Percentiles rank a stretch among this genome's conserved stretches.
Evolutionary conservation across 2,113 vertebrate species (phyloP).

Genomic region (Loxodonta africana): DNA sequence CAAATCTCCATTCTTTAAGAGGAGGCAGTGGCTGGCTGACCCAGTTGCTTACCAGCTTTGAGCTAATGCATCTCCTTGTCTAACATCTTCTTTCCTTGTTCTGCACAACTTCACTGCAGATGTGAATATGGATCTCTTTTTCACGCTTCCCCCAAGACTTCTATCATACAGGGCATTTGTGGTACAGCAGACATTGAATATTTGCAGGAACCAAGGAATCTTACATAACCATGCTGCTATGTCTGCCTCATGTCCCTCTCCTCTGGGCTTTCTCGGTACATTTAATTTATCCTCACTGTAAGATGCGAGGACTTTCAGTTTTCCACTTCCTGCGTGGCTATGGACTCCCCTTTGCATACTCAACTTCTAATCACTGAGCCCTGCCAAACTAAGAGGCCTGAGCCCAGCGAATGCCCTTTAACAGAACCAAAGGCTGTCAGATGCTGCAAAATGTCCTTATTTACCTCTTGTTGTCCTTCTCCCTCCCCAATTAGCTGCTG

Average conservation of each 20-base stretch:
- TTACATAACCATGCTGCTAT: too few species aligned
- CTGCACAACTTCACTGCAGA: too few species aligned
- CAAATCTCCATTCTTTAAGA: background rate
- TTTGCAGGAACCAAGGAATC: background rate
- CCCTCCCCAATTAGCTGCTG: fast-evolving
- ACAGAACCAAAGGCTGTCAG: background rate
- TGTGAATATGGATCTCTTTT: background rate
- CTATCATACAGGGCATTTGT: background rate
- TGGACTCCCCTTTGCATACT: too few species aligned
- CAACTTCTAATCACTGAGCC: background rate
- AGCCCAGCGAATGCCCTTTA: background rate
- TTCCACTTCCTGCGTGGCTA: background rate
- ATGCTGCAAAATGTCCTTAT: background rate
- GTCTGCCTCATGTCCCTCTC: too few species aligned
- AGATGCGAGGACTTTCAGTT: too few species aligned
- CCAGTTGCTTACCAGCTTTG: fast-evolving
- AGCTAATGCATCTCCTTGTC: background rate
- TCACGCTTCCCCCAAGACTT: background rate
- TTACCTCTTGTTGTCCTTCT: too few species aligned
- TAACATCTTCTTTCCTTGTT: background rate
- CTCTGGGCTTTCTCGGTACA: background rate
- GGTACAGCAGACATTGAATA: fast-evolving
- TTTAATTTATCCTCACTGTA: too few species aligned
- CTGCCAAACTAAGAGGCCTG: fast-evolving
- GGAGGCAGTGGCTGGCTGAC: background rate